These are phyloP conservation scores for Callinectes sapidus DNA, from an alignment of 2,888 invertebrate species.

Conservation along the genomic window DNA sequence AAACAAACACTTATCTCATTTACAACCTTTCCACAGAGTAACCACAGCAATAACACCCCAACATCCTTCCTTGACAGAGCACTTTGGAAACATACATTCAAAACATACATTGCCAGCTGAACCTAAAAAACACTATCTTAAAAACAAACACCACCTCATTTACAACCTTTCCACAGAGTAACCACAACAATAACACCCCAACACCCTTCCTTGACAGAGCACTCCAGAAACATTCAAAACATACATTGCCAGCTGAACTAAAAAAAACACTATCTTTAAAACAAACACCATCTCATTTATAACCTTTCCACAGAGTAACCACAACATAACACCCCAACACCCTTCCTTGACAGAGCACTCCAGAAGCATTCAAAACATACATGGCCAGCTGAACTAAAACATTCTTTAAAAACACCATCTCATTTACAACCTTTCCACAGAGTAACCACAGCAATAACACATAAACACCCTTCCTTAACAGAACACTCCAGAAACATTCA, in stretches of 20 bases:
- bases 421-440: too few relatives aligned
- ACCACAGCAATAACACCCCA: background rate
- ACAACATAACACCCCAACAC: background rate
- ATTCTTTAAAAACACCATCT: too few relatives aligned
- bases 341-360: slow-evolving; percentile 75
- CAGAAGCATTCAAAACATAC: slow-evolving; percentile 80
- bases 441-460: too few relatives aligned
- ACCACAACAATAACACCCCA: background rate
- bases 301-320: background rate
- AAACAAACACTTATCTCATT: too few relatives aligned
- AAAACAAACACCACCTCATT: too few relatives aligned
- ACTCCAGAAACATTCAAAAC: slow-evolving; percentile 78
- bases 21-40: background rate
- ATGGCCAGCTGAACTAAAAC: slow-evolving; percentile 80
- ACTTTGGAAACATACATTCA: slow-evolving; percentile 79
- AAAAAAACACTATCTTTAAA: too few relatives aligned
- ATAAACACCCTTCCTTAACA: too few relatives aligned
- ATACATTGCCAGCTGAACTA: slow-evolving; percentile 81
- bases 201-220: slow-evolving; percentile 75
- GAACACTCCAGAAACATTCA: slow-evolving; percentile 78
- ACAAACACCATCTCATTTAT: too few relatives aligned
- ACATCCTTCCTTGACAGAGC: slow-evolving; percentile 75
- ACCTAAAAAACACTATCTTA: too few relatives aligned
- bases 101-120: slow-evolving; percentile 81
- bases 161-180: background rate